Base-by-base conservation (phyloP, 2,888 invertebrate genomes). In the Pinctada fucata region DNA sequence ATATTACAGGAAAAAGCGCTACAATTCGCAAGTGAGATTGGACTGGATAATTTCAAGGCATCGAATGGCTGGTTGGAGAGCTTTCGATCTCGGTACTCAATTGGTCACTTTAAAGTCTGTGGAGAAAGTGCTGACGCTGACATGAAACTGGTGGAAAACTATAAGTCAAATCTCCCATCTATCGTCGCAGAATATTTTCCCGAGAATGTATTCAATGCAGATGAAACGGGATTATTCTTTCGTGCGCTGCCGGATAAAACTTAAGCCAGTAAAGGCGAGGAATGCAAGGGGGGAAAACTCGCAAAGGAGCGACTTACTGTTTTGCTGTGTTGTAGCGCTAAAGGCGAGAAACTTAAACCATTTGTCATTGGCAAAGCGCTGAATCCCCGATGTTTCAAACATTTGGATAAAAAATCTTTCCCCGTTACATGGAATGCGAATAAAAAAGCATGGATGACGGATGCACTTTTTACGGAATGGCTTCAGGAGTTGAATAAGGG, bases 271-370 rank as follows among this genome's bases (percentile, higher is more conserved):
- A 83, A 79, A 70, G 79, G 78, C 1, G 71, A 76, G 16, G 50
- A 16, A 45, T 52, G 69, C 10, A 80, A 83, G 52, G 84, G 83
- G 13, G 75, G 68, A 4, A 83, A 85, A 67, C 58, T 76, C 31
- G 52, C 80, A 2, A 85, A 86, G 63, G 85, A 83, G 45, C 47
- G 83, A 50, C 48, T 86, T 0, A 86, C 83, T 3, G 82, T 83
- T 2, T 52, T 84, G 75, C 68, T 83, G 13, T 75, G 80, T 5
- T 83, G 80, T 31, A 84, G 79, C 72, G 76, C 76, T n/a, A 69
- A 66, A 13, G 85, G 85, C 8, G 83, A 85, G 68, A 87, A 86
- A 66, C 68, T 86, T 31, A 79, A 78, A 45, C 84, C 80, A 4
- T 75, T 83, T 2, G 81, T 85, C 2, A 83, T 85, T 48, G 84